These are phyloP conservation scores for Melanotus villosus DNA, from an alignment of 2,888 invertebrate genomes.

Conservation along the genomic window DNA sequence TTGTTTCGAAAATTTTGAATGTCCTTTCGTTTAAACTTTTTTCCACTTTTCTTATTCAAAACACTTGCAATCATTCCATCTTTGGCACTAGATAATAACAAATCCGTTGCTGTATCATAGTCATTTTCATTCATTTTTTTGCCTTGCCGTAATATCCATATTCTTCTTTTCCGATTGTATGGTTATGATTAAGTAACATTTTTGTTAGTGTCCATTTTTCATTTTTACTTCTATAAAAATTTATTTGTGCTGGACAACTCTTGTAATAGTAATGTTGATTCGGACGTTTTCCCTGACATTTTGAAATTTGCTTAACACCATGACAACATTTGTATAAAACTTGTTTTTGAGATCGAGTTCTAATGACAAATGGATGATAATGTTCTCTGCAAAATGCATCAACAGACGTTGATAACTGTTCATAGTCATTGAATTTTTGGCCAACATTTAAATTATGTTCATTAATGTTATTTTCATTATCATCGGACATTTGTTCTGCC, in stretches of 20 bases:
- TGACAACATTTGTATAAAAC: conserved; percentile 5
- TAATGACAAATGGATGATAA: conserved; percentile 1
- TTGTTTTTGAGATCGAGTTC: too few relatives aligned
- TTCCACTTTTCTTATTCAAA: not conserved
- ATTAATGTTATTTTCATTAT: conserved; percentile 14
- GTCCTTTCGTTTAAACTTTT: conserved; percentile 17
- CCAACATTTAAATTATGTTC: too few relatives aligned
- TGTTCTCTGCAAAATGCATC: conserved; percentile 12
- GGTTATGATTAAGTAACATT: conserved; percentile 13
- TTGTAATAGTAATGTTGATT: conserved; percentile 17
- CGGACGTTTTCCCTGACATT: too few relatives aligned
- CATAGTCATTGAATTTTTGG: too few relatives aligned
- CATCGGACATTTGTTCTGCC: conserved; percentile 2
- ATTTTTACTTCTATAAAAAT: conserved; percentile 10
- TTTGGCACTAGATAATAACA: too few relatives aligned
- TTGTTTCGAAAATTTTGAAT: conserved; percentile 5
- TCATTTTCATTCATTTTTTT: not conserved
- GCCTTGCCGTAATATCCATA: not conserved
- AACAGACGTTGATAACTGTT: conserved; percentile 9
- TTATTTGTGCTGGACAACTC: too few relatives aligned
- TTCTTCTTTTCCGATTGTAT: too few relatives aligned
- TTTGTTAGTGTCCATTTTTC: conserved; percentile 4
- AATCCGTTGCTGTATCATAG: too few relatives aligned
- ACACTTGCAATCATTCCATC: too few relatives aligned
- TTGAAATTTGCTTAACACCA: conserved; percentile 13